phyloP scores from a whole-genome alignment of 2,888 invertebrate genomes.

The Penaeus monodon region DNA sequence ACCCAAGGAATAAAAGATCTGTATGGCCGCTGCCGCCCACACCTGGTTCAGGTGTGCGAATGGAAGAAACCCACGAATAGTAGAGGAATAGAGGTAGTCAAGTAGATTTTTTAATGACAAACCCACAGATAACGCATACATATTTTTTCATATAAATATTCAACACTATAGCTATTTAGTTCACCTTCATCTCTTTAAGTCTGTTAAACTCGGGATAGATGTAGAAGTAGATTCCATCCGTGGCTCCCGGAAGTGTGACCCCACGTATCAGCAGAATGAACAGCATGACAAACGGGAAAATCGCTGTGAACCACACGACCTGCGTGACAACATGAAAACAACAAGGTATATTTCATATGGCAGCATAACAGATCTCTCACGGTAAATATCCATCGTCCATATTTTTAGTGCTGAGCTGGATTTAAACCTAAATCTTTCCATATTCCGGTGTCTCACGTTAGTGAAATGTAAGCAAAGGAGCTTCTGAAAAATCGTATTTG shows the following conservation, averaged over 20 bases:
- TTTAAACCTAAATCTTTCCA: too few species aligned
- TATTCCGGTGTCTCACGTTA: too few species aligned
- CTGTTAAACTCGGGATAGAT: constrained; percentile 21
- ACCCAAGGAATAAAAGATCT: constrained; percentile 91
- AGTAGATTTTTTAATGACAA: neutral
- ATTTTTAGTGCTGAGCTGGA: too few species aligned
- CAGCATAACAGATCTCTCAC: too few species aligned
- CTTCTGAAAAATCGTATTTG: too few species aligned
- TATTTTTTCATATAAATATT: too few species aligned
- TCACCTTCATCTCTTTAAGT: constrained; percentile 5
- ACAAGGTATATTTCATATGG: neutral
- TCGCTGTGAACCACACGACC: constrained; percentile 88
- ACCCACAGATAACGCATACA: too few species aligned
- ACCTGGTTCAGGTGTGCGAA: constrained; percentile 73
- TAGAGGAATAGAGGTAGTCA: neutral
- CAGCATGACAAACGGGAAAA: constrained; percentile 84
- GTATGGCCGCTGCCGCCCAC: constrained; percentile 93
- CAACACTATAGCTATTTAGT: neutral
- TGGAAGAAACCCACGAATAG: neutral
- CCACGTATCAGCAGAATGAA: constrained; percentile 81
- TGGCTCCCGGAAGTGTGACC: constrained; percentile 84
- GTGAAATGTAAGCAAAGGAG: too few species aligned
- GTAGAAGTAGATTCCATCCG: constrained; percentile 82
- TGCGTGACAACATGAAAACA: constrained; percentile 65
- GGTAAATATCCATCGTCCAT: too few species aligned